Percentiles rank a stretch among this genome's conserved stretches.
Evolutionary conservation across 2,888 invertebrate genomes (phyloP).

Genomic region (Dicyrtomina minuta): DNA sequence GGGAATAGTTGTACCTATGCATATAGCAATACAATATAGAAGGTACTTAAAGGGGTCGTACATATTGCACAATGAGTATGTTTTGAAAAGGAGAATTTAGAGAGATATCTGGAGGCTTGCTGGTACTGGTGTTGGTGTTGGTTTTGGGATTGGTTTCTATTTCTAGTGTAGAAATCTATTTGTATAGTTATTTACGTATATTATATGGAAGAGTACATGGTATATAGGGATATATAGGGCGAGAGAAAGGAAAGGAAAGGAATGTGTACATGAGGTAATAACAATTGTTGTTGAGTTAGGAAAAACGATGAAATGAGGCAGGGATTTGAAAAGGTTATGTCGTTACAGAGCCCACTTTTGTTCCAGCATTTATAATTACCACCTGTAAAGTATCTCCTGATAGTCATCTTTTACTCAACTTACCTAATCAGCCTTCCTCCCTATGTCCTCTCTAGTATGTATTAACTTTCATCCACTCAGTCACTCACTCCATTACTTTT

Average conservation of each 20-base stretch:
- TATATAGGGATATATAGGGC: background rate
- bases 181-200: background rate
- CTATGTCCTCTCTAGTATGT: no score
- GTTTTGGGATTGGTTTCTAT: background rate
- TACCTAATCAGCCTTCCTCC: conserved; percentile 16
- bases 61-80: no score
- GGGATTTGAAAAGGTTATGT: conserved; percentile 44
- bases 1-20: no score
- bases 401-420: conserved; percentile 29
- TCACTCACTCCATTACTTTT: no score
- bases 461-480: conserved; percentile 17
- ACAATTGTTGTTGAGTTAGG: conserved; percentile 32
- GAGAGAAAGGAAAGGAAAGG: conserved; percentile 1
- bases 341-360: conserved; percentile 38
- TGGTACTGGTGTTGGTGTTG: background rate
- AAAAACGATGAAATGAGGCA: conserved; percentile 30
- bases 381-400: conserved; percentile 48
- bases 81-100: no score
- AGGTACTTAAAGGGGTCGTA: no score
- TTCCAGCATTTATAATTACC: conserved; percentile 50
- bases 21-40: no score
- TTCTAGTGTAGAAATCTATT: background rate
- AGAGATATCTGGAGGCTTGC: no score
- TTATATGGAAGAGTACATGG: background rate
- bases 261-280: conserved; percentile 27